Evolutionary conservation across 2,113 vertebrate species (phyloP).

Genomic region (Mohoua ochrocephala): DNA sequence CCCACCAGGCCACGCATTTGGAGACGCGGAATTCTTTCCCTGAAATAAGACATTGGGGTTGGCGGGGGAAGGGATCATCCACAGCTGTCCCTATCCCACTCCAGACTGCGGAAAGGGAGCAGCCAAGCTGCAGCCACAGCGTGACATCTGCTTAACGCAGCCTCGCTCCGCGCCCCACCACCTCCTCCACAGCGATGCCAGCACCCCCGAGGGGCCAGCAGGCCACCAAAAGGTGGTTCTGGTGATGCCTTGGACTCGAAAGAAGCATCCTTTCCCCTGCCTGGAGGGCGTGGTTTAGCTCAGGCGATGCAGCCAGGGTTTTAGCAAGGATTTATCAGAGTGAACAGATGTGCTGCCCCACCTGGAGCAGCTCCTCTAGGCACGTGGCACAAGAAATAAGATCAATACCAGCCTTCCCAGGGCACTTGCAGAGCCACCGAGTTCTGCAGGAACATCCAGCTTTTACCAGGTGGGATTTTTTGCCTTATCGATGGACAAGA

Average conservation of each 20-base stretch:
- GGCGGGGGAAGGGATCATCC: not conserved
- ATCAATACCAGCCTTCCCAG: rapidly evolving
- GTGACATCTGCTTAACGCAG: not conserved
- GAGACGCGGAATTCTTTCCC: constrained; percentile 40
- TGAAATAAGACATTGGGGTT: constrained; percentile 17
- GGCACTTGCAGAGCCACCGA: not conserved
- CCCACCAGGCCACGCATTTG: constrained; percentile 9
- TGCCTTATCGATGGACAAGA: not conserved
- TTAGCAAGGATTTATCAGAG: not conserved
- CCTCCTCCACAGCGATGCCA: rapidly evolving
- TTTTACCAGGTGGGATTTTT: not conserved
- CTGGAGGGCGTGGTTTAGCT: not conserved
- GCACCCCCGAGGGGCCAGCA: not conserved
- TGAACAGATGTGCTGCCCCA: not conserved
- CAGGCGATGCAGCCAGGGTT: not conserved
- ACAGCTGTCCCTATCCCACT: constrained; percentile 53
- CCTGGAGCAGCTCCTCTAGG: not conserved
- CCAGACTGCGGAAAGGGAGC: rapidly evolving
- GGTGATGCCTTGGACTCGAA: not conserved
- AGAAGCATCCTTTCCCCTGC: not conserved
- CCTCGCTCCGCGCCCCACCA: not conserved
- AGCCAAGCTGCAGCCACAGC: not conserved
- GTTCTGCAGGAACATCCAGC: not conserved
- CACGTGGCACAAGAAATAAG: rapidly evolving
- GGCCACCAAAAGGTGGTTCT: not conserved